A percentile compares a stretch with the other conserved stretches of the same genome.
Evolutionary conservation across 2,888 invertebrate species (phyloP).

Genomic region (Cepaea hortensis): DNA sequence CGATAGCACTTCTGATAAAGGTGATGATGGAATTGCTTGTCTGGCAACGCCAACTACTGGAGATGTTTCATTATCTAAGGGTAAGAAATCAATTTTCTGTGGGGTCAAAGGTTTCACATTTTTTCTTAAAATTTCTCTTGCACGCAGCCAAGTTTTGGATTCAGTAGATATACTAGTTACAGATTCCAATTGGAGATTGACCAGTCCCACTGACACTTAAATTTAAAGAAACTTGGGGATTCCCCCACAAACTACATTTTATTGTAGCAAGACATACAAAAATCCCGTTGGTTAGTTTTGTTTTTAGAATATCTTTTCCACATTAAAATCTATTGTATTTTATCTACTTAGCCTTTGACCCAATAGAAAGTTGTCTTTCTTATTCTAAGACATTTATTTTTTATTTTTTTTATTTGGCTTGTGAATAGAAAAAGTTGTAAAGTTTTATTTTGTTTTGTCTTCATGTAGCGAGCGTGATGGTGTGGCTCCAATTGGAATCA

Average conservation of each 20-base stretch:
- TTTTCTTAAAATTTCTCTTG: slow-evolving; percentile 28
- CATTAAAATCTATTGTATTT: not conserved
- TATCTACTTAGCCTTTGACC: slow-evolving; percentile 50
- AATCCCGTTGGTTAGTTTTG: too few relatives aligned
- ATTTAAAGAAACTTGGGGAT: too few relatives aligned
- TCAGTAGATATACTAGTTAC: slow-evolving; percentile 13
- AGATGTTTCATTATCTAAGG: slow-evolving; percentile 31
- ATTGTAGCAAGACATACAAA: too few relatives aligned
- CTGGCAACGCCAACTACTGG: not conserved
- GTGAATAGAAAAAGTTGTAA: too few relatives aligned
- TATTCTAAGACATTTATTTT: not conserved
- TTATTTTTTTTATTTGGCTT: not conserved
- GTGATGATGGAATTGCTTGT: not conserved
- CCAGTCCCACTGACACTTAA: not conserved
- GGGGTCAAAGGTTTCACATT: slow-evolving; percentile 52
- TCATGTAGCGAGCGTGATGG: slow-evolving; percentile 29
- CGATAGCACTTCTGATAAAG: not conserved
- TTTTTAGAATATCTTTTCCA: not conserved
- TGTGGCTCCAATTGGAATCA: slow-evolving; percentile 58
- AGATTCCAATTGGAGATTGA: slow-evolving; percentile 55
- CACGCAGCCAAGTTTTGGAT: slow-evolving; percentile 3
- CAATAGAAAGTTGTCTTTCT: slow-evolving; percentile 43
- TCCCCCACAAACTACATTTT: too few relatives aligned
- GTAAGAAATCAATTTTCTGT: slow-evolving; percentile 56
- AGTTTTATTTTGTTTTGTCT: not conserved